Conservation (phyloP, 2,888 invertebrate species). For the Ennomos fuscantarius region DNA sequence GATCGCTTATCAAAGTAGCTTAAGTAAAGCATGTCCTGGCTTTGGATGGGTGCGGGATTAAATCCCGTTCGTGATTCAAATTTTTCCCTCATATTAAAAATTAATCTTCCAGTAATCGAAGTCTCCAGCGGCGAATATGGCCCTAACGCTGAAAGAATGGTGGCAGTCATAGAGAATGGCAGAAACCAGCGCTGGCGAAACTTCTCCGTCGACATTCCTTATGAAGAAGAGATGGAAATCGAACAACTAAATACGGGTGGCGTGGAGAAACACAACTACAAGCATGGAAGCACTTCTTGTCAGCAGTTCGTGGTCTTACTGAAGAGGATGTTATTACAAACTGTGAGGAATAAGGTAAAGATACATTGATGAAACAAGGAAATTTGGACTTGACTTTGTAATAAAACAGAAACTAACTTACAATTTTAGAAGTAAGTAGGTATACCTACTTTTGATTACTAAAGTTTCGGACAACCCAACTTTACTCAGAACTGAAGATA, state of each 20-base stretch:
- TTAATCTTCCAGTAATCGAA: slow-evolving; percentile 87
- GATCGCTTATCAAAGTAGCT: no score
- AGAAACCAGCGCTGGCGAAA: slow-evolving; percentile 82
- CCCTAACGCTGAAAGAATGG: slow-evolving; percentile 88
- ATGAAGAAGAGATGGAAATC: slow-evolving; percentile 65
- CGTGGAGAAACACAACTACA: slow-evolving; percentile 78
- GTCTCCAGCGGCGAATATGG: slow-evolving; percentile 93
- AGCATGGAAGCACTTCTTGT: slow-evolving; percentile 84
- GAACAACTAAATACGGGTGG: slow-evolving; percentile 75
- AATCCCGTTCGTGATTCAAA: no score
- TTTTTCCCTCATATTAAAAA: no score
- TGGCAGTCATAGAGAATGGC: slow-evolving; percentile 88
- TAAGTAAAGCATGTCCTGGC: no score
- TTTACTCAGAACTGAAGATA: no score
- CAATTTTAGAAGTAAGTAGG: no score
- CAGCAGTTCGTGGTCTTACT: slow-evolving; percentile 89
- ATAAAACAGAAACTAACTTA: no score
- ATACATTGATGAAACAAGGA: no score
- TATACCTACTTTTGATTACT: no score
- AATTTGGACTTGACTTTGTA: no score
- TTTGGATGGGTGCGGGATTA: no score
- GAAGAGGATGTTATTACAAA: slow-evolving; percentile 89
- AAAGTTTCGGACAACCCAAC: no score
- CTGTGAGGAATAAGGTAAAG: slow-evolving; percentile 88
- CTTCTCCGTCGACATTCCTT: slow-evolving; percentile 52